phyloP scores from a whole-genome alignment of 2,113 vertebrate genomes.

The rat (Rattus norvegicus) region DNA sequence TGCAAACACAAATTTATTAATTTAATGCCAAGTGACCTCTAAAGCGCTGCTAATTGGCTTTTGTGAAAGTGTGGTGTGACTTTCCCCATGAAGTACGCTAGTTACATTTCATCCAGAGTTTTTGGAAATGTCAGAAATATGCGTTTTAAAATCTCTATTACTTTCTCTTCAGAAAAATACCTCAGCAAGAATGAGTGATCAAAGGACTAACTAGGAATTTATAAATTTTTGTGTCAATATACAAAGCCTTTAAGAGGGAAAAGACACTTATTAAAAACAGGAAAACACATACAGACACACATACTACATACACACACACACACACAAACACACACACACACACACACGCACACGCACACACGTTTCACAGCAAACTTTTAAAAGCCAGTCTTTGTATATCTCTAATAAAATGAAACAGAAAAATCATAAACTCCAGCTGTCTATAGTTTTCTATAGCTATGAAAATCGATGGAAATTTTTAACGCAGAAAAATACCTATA shows the following conservation, averaged over 20 bases:
- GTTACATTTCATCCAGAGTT: constrained; percentile 9
- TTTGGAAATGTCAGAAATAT: constrained; percentile 3
- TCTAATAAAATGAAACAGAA: neutral
- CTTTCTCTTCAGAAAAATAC: neutral
- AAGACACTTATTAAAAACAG: neutral
- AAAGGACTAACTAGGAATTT: constrained; percentile 5
- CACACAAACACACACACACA: neutral
- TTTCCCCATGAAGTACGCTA: neutral
- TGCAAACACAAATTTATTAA: constrained; percentile 20
- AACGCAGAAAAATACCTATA: neutral
- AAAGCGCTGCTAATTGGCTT: neutral
- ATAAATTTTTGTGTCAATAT: neutral
- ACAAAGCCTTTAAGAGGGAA: neutral
- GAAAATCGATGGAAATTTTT: neutral
- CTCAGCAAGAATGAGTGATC: neutral
- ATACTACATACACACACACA: too few relatives aligned
- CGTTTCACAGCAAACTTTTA: neutral
- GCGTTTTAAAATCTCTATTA: neutral
- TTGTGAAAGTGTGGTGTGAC: neutral
- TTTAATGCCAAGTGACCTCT: neutral
- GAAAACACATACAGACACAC: too few relatives aligned
- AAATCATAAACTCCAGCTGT: neutral
- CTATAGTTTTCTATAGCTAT: neutral
- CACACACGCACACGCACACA: neutral
- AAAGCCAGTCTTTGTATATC: neutral